A percentile compares a stretch with the other conserved stretches of the same genome.
phyloP scores from a whole-genome alignment of 2,888 invertebrate species.

The Unio pictorum region DNA sequence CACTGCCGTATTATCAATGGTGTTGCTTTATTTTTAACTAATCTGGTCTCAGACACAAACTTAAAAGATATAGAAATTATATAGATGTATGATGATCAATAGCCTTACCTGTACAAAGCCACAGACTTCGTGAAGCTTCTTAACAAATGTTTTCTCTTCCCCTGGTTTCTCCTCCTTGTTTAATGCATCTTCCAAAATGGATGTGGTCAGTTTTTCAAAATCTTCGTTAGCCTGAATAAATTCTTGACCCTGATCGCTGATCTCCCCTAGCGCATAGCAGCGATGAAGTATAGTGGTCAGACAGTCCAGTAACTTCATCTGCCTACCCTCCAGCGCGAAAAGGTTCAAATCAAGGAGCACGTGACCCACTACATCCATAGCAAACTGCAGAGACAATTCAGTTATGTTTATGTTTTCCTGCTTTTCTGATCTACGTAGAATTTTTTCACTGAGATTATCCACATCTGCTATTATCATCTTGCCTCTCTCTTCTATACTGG shows the following conservation, averaged over 20 bases:
- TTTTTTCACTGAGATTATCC: conserved; percentile 37
- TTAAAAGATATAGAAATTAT: no score
- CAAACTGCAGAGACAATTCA: conserved; percentile 37
- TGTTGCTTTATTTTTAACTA: no score
- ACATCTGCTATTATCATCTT: conserved; percentile 37
- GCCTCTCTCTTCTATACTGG: conserved; percentile 39
- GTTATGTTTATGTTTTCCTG: conserved; percentile 32
- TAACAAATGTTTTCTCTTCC: conserved; percentile 36
- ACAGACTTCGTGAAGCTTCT: conserved; percentile 44
- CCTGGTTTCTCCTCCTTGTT: conserved; percentile 23
- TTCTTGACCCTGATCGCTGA: conserved; percentile 32
- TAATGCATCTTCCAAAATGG: conserved; percentile 37
- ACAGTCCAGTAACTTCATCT: conserved; percentile 32
- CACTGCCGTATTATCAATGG: no score
- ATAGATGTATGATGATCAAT: no score
- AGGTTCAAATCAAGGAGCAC: conserved; percentile 47
- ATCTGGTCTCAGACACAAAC: no score
- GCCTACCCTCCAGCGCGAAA: conserved; percentile 39
- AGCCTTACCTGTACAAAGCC: conserved; percentile 35
- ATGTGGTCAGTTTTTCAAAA: conserved; percentile 34
- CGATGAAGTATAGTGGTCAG: conserved; percentile 48
- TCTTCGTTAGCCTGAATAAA: conserved; percentile 31
- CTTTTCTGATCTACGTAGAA: conserved; percentile 13
- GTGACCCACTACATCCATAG: conserved; percentile 50
- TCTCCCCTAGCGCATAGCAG: conserved; percentile 43